Percentiles rank a stretch among this genome's conserved stretches.
These are phyloP conservation scores for Pterostichus madidus DNA, from an alignment of 2,888 invertebrate genomes.

Conservation along the genomic window DNA sequence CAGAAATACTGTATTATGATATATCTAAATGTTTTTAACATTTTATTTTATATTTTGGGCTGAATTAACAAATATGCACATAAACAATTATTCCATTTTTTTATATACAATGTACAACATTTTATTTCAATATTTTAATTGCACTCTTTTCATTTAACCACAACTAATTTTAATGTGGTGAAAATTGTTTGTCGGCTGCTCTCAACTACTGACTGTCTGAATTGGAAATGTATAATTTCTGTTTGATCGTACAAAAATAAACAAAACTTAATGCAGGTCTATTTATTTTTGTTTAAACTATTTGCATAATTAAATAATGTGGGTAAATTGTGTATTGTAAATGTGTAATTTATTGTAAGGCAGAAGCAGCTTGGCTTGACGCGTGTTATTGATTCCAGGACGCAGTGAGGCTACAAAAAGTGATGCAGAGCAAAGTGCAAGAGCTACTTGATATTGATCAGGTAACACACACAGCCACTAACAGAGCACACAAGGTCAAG, in stretches of 20 bases:
- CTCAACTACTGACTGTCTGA: too few species aligned
- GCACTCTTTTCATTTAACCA: too few species aligned
- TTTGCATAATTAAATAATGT: neutral
- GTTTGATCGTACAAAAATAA: too few species aligned
- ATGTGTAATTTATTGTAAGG: conserved; percentile 20
- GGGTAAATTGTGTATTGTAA: conserved; percentile 18
- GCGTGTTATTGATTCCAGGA: conserved; percentile 78
- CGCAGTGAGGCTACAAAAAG: conserved; percentile 86
- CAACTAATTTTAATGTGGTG: too few species aligned
- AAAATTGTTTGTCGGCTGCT: too few species aligned
- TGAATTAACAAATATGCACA: conserved; percentile 18
- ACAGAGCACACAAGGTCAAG: conserved; percentile 75
- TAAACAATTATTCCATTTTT: conserved; percentile 14
- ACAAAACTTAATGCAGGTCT: too few species aligned
- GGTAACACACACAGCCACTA: conserved; percentile 79
- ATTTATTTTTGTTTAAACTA: too few species aligned
- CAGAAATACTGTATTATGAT: too few species aligned
- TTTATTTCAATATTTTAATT: too few species aligned
- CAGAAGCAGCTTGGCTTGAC: conserved; percentile 30
- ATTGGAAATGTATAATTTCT: too few species aligned
- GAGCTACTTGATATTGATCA: conserved; percentile 84
- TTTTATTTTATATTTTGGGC: too few species aligned
- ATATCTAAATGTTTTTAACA: too few species aligned
- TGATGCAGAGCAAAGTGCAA: conserved; percentile 85
- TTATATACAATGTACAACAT: neutral